phyloP scores from a whole-genome alignment of 2,888 invertebrate species.

The Rhodophaea formosa region DNA sequence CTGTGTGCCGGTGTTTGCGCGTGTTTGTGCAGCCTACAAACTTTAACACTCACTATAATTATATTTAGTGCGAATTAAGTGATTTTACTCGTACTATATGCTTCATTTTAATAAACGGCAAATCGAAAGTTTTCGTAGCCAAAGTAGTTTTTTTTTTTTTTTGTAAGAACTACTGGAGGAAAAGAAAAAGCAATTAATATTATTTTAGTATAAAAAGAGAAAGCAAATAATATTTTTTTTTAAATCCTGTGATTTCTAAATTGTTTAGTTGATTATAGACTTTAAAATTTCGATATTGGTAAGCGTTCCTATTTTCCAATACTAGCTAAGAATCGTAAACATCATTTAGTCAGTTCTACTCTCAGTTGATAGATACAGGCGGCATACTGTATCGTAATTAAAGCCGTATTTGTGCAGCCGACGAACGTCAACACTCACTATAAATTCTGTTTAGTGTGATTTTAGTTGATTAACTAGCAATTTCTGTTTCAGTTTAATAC shows the following conservation, averaged over 20 bases:
- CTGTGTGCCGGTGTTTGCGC: constrained; percentile 9
- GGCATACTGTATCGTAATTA: constrained; percentile 8
- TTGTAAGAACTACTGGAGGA: too few relatives aligned
- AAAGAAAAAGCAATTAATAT: too few relatives aligned
- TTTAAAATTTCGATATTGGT: too few relatives aligned
- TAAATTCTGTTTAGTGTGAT: constrained; percentile 7
- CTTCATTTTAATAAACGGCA: not conserved
- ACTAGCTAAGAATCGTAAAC: too few relatives aligned
- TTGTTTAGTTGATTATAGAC: too few relatives aligned
- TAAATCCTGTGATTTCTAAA: too few relatives aligned
- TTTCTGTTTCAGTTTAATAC: not conserved
- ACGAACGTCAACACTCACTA: not conserved
- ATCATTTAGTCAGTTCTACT: not conserved
- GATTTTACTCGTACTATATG: constrained; percentile 3
- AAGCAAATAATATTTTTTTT: too few relatives aligned
- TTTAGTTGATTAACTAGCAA: constrained; percentile 18
- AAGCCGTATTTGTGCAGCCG: constrained; percentile 15
- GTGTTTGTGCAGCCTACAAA: constrained; percentile 13
- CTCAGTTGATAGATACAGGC: not conserved
- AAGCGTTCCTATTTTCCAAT: too few relatives aligned
- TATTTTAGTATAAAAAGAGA: too few relatives aligned
- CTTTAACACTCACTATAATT: not conserved
- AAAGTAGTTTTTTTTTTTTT: too few relatives aligned
- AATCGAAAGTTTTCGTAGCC: too few relatives aligned
- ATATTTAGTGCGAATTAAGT: constrained; percentile 15